phyloP scores from a whole-genome alignment of 2,888 invertebrate genomes.

The Alloplasta piceator region DNA sequence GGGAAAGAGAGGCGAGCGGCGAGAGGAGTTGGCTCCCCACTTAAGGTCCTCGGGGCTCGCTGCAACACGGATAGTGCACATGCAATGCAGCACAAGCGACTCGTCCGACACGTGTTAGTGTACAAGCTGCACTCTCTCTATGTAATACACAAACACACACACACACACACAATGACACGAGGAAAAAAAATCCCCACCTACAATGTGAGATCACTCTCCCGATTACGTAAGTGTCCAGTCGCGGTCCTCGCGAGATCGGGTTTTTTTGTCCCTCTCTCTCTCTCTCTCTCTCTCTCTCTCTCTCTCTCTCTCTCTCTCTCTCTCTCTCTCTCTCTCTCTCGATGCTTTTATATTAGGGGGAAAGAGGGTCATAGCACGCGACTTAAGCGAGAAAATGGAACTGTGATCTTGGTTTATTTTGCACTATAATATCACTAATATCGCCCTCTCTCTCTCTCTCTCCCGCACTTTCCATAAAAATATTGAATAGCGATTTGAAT shows the following conservation, averaged over 20 bases:
- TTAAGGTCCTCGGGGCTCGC: slow-evolving; percentile 19
- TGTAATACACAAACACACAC: slow-evolving; percentile 53
- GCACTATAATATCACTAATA: no score
- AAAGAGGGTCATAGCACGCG: no score
- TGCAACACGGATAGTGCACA: slow-evolving; percentile 10
- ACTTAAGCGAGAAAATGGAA: no score
- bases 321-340: slow-evolving; percentile 50
- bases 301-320: slow-evolving; percentile 53
- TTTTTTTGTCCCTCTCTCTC: slow-evolving; percentile 14
- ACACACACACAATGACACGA: slow-evolving; percentile 52
- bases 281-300: slow-evolving; percentile 41
- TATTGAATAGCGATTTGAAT: no score
- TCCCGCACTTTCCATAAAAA: no score
- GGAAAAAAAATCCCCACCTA: slow-evolving; percentile 76
- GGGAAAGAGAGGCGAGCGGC: background rate
- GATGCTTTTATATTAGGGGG: slow-evolving; percentile 14
- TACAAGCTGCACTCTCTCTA: slow-evolving; percentile 28
- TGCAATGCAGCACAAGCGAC: slow-evolving; percentile 38
- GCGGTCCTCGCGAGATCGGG: slow-evolving; percentile 29
- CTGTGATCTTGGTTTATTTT: no score
- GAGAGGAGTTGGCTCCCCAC: slow-evolving; percentile 30
- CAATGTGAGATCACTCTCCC: slow-evolving; percentile 81
- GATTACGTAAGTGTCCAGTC: slow-evolving; percentile 81
- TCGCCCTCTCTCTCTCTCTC: no score
- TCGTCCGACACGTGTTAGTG: slow-evolving; percentile 53